A percentile compares a stretch with the other conserved stretches of the same genome.
These are phyloP conservation scores for Myripristis murdjan DNA, from an alignment of 2,797 vertebrate species.

Conservation along the genomic window DNA sequence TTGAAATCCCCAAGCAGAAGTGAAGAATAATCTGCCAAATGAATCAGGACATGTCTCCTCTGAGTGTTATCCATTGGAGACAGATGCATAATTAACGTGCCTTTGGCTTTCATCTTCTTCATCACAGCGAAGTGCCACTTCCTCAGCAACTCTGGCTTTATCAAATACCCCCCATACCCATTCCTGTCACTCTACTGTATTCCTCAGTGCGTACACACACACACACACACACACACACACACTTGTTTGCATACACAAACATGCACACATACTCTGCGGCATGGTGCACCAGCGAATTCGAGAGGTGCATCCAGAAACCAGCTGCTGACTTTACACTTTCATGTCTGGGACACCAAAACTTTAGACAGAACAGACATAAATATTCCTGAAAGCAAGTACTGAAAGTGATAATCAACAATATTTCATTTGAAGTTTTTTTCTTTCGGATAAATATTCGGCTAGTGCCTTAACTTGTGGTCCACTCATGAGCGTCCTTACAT, in stretches of 20 bases:
- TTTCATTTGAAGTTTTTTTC: slow-evolving; percentile 28
- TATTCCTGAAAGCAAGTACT: no score
- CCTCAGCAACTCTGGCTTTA: slow-evolving; percentile 44
- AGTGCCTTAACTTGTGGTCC: no score
- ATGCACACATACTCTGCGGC: slow-evolving; percentile 19
- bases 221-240: slow-evolving; percentile 7
- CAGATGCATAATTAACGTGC: slow-evolving; percentile 70
- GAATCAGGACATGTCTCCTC: slow-evolving; percentile 72
- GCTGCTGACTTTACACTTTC: slow-evolving; percentile 23
- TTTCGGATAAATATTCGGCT: no score
- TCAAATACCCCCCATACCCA: slow-evolving; percentile 46
- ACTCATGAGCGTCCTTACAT: no score
- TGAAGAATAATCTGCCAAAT: slow-evolving; percentile 70
- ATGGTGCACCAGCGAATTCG: slow-evolving; percentile 6
- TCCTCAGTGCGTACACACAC: neutral
- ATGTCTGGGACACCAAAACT: slow-evolving; percentile 14
- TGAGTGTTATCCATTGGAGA: slow-evolving; percentile 68
- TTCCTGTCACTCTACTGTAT: slow-evolving; percentile 15
- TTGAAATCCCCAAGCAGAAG: slow-evolving; percentile 59
- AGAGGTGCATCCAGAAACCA: slow-evolving; percentile 22
- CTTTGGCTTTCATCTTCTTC: slow-evolving; percentile 69
- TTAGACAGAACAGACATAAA: neutral
- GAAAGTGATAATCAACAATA: no score
- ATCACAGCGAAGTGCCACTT: slow-evolving; percentile 65
- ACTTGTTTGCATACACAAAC: slow-evolving; percentile 9